Evolutionary conservation across 2,113 vertebrate genomes (phyloP).

Genomic region (Myxocyprinus asiaticus): DNA sequence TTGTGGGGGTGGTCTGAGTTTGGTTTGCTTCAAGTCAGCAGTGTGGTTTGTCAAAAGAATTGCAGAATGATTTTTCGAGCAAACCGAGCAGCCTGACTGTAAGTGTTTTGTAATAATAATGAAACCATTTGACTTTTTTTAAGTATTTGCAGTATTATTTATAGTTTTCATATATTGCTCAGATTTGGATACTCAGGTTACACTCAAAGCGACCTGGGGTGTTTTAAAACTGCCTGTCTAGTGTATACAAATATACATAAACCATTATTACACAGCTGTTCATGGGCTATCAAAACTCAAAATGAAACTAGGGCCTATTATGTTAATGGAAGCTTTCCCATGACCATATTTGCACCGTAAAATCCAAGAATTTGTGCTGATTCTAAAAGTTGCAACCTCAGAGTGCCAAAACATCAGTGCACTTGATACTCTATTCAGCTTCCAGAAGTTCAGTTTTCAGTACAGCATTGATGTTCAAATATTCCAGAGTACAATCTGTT

Average conservation of each 20-base stretch:
- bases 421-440: constrained; percentile 15
- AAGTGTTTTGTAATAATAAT: no score
- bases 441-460: constrained; percentile 11
- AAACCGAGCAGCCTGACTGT: no score
- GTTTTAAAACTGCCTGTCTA: background rate
- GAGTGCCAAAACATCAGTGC: constrained; percentile 4
- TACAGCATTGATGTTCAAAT: constrained; percentile 11
- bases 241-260: background rate
- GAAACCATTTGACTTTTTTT: no score
- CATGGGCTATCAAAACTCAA: background rate
- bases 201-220: no score
- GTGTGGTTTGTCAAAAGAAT: no score
- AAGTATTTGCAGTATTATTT: no score
- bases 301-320: background rate
- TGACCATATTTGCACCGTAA: constrained; percentile 8
- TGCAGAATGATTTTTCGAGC: no score
- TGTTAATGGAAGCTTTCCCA: background rate
- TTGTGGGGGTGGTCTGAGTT: no score
- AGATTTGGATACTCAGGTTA: no score
- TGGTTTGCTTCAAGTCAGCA: no score
- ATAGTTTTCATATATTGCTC: no score
- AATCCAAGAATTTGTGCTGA: constrained; percentile 7
- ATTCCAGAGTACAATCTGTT: constrained; percentile 6
- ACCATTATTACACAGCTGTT: constrained; percentile 6
- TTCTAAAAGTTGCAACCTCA: constrained; percentile 2